These are phyloP conservation scores for Entomobrya proxima DNA, from an alignment of 2,888 invertebrate species.

Conservation along the genomic window DNA sequence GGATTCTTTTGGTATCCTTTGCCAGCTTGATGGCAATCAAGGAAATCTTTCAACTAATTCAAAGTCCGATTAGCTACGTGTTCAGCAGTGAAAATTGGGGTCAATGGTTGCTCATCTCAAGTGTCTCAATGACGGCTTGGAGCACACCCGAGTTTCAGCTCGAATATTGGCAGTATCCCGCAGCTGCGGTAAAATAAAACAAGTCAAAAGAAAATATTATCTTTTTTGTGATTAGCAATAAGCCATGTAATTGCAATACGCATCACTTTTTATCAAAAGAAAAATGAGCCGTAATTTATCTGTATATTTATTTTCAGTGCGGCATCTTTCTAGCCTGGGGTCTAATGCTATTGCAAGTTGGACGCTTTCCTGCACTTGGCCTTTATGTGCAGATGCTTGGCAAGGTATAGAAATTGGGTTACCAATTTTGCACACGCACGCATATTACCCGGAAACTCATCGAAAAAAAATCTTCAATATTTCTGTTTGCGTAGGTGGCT, in stretches of 20 bases:
- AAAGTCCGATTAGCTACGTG: constrained; percentile 71
- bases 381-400: constrained; percentile 93
- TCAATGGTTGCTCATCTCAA: constrained; percentile 72
- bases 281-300: too few relatives aligned
- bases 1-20: constrained; percentile 73
- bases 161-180: constrained; percentile 73
- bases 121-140: constrained; percentile 71
- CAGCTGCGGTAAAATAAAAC: too few relatives aligned
- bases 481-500: constrained; percentile 71
- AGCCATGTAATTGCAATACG: neutral
- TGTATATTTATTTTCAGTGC: constrained; percentile 53
- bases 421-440: neutral
- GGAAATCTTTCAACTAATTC: constrained; percentile 83
- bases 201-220: too few relatives aligned
- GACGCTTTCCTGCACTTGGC: constrained; percentile 90
- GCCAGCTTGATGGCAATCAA: constrained; percentile 78
- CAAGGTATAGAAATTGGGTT: constrained; percentile 64
- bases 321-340: constrained; percentile 74
- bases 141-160: constrained; percentile 55
- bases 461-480: neutral
- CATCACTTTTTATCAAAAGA: neutral
- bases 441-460: constrained; percentile 39
- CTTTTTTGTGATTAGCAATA: neutral
- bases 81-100: constrained; percentile 74
- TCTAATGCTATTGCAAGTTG: constrained; percentile 79